These are phyloP conservation scores for Anarrhichthys ocellatus DNA, from an alignment of 2,113 vertebrate genomes.

Conservation along the genomic window DNA sequence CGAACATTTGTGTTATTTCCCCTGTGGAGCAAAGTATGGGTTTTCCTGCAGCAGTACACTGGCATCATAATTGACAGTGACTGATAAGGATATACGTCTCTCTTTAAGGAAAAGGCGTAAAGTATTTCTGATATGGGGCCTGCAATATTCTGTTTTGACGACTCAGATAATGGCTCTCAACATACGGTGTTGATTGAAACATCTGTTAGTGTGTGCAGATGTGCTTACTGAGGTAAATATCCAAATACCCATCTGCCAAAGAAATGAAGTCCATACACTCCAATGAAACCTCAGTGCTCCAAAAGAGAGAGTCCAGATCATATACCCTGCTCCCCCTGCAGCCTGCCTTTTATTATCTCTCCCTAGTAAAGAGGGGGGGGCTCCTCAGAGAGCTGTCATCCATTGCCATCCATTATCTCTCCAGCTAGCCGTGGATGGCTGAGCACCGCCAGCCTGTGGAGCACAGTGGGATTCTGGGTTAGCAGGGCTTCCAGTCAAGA, in stretches of 20 bases:
- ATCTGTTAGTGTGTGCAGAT: slow-evolving; percentile 8
- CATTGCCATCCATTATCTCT: slow-evolving; percentile 71
- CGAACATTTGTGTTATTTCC: slow-evolving; percentile 45
- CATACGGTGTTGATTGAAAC: slow-evolving; percentile 19
- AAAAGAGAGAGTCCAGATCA: slow-evolving; percentile 45
- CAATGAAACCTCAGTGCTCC: background rate
- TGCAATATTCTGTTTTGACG: slow-evolving; percentile 24
- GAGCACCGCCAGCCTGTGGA: slow-evolving; percentile 56
- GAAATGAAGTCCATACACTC: background rate
- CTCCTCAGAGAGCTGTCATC: slow-evolving; percentile 70
- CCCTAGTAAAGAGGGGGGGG: slow-evolving; percentile 5
- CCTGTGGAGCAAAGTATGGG: slow-evolving; percentile 11
- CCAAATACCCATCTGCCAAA: slow-evolving; percentile 3
- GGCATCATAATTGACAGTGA: slow-evolving; percentile 22
- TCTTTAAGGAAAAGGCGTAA: background rate
- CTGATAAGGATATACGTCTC: background rate
- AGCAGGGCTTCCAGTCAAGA: slow-evolving; percentile 46
- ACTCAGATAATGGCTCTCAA: background rate
- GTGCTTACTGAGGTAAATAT: slow-evolving; percentile 3
- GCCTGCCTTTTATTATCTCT: slow-evolving; percentile 30
- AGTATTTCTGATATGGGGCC: background rate
- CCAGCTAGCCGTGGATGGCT: slow-evolving; percentile 62
- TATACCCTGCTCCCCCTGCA: slow-evolving; percentile 25
- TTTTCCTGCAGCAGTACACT: slow-evolving; percentile 2
- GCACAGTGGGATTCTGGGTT: slow-evolving; percentile 55